These are phyloP conservation scores for Apamea anceps DNA, from an alignment of 2,888 invertebrate species.

Conservation along the genomic window DNA sequence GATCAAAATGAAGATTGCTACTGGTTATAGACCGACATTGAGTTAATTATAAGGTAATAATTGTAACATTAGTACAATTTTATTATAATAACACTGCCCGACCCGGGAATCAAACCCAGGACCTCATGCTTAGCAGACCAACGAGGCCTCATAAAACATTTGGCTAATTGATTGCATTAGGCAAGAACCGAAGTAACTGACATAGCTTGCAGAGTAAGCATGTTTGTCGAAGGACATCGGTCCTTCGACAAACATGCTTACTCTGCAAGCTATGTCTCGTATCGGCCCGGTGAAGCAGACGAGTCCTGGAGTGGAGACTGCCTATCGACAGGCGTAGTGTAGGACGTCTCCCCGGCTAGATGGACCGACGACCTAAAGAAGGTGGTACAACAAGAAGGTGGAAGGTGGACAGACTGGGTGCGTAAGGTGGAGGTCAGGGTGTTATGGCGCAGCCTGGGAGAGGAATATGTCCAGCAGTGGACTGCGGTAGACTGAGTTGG, in stretches of 20 bases:
- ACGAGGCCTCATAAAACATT: not conserved
- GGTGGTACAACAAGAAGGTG: not conserved
- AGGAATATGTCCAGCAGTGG: not conserved
- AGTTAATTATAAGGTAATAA: not conserved
- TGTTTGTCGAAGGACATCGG: not conserved
- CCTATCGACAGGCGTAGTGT: not conserved
- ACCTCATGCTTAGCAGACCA: not conserved
- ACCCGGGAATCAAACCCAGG: not conserved
- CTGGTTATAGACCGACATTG: not conserved
- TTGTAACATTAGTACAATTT: not conserved
- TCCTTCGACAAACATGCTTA: too few species aligned
- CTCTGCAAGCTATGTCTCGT: too few species aligned
- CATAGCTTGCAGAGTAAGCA: not conserved
- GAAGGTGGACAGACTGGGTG: not conserved
- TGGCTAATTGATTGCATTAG: not conserved
- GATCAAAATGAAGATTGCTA: not conserved
- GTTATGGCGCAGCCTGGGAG: not conserved
- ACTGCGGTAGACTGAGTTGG: not conserved
- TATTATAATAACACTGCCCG: not conserved
- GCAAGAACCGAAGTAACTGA: not conserved
- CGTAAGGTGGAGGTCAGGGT: not conserved
- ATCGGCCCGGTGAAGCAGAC: not conserved
- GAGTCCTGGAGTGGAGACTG: not conserved
- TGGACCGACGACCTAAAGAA: not conserved
- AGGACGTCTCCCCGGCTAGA: rapidly evolving